phyloP scores from a whole-genome alignment of 2,113 vertebrate species.

The Coreoperca whiteheadi region DNA sequence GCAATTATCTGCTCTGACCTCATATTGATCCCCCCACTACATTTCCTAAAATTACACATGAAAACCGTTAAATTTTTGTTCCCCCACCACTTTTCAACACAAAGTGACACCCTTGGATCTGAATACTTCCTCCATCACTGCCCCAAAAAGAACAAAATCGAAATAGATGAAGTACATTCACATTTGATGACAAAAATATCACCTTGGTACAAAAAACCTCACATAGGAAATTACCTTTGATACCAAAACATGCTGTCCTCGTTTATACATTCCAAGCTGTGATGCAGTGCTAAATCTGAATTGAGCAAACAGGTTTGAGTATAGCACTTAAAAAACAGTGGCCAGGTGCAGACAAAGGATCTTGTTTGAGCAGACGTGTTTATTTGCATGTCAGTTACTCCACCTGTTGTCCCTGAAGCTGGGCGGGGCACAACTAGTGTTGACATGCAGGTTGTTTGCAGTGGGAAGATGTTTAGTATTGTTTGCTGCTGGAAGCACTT shows the following conservation, averaged over 20 bases:
- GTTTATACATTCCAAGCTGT: not conserved
- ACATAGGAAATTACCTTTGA: not conserved
- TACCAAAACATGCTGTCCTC: not conserved
- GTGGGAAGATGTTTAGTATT: not conserved
- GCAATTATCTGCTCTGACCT: too few species aligned
- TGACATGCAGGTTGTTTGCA: not conserved
- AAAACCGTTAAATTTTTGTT: too few species aligned
- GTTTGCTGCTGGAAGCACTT: not conserved
- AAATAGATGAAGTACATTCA: not conserved
- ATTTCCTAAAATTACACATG: too few species aligned
- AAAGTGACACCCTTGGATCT: too few species aligned
- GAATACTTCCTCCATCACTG: not conserved
- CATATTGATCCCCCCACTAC: too few species aligned
- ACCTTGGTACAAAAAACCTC: not conserved
- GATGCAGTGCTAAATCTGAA: not conserved
- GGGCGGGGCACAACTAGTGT: not conserved
- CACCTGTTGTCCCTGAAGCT: conserved; percentile 36
- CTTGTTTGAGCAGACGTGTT: conserved; percentile 33
- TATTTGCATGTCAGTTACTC: conserved; percentile 71
- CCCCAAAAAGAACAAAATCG: not conserved
- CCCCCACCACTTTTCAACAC: too few species aligned
- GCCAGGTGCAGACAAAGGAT: conserved; percentile 19
- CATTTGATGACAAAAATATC: not conserved
- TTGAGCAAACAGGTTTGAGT: conserved; percentile 11
- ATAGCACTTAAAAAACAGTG: not conserved